phyloP scores from a whole-genome alignment of 30 jellyfish, hydroid and myxozoan genomes.

The Mastigias papua region DNA sequence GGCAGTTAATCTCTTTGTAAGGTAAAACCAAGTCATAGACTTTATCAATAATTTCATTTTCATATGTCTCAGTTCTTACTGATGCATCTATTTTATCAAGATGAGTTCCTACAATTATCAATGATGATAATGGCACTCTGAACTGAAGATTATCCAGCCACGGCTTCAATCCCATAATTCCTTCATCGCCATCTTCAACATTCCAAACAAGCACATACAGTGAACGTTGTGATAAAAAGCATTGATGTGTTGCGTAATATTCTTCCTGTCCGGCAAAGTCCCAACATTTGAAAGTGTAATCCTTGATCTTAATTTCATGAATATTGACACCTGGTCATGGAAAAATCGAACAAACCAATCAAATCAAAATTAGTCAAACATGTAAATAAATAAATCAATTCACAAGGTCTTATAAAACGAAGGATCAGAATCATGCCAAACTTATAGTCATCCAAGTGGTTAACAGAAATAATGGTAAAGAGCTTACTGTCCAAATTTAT shows the following conservation, averaged over 20 bases:
- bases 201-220: conserved; percentile 88
- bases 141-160: conserved; percentile 91
- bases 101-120: conserved; percentile 89
- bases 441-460: no score
- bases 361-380: no score
- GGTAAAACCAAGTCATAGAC: conserved; percentile 5
- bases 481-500: no score
- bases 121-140: conserved; percentile 83
- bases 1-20: conserved; percentile 22
- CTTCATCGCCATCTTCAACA: conserved; percentile 67
- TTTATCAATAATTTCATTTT: conserved; percentile 30
- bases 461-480: no score
- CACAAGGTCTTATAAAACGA: no score
- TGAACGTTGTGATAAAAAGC: conserved; percentile 90
- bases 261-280: conserved; percentile 99
- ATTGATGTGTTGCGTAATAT: conserved; percentile 94
- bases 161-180: conserved; percentile 74
- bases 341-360: no score
- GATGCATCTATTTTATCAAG: conserved; percentile 63
- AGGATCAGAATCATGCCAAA: no score
- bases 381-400: no score
- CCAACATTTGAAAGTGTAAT: conserved; percentile 87
- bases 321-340: conserved; percentile 19
- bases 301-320: conserved; percentile 17
- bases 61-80: not conserved